Evolutionary conservation across 2,888 invertebrate species (phyloP), one percentile per base, ranked within the genome.

Genomic region (Microctonus aethiopoides): DNA sequence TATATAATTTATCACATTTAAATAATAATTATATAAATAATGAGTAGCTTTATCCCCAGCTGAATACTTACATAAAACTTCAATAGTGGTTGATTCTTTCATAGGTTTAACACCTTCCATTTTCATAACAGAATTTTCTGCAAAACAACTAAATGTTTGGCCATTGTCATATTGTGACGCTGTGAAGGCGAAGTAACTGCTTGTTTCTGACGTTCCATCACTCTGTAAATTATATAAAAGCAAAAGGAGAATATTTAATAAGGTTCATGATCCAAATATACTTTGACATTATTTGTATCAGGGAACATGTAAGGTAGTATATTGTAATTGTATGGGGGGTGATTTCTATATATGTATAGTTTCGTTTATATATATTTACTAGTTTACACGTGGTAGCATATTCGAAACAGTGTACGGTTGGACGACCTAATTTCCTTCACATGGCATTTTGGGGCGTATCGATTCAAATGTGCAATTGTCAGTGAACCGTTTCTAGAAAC

Each of bases 81-180:
- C 94, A 72, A 96, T 88, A 56, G 91, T 91, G 52, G 91, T 88
- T 9, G 90, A 90, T 36, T 92, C 91, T 75, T 92, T 90, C 84
- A 95, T 90, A 1, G 95, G 94, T 68, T 92, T 92, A 79, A 94
- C 93, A 52, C 91, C 90, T 74, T 92, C 91, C 70, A 91, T 89
- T 75, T 89, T 87, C 83, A 93, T 92, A 62, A 96, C 95, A 74
- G 93, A 90, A 87, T 97, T 97, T 77, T 92, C 91, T 0, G 95
- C 94, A 80, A 92, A 92, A 82, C 96, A 96, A 77, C 92, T 91
- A 84, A 96, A 92, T 78, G 91, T 91, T 75, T 89, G 90, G 22
- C 92, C 93, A 83, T 96, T 95, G 83, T 96, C 95, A 85, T 90
- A 94, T 57, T 95, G 91, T 4, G 92, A 92, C 32, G 95, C 95